phyloP scores from a whole-genome alignment of 2,888 invertebrate genomes.

The Limnephilus marmoratus region DNA sequence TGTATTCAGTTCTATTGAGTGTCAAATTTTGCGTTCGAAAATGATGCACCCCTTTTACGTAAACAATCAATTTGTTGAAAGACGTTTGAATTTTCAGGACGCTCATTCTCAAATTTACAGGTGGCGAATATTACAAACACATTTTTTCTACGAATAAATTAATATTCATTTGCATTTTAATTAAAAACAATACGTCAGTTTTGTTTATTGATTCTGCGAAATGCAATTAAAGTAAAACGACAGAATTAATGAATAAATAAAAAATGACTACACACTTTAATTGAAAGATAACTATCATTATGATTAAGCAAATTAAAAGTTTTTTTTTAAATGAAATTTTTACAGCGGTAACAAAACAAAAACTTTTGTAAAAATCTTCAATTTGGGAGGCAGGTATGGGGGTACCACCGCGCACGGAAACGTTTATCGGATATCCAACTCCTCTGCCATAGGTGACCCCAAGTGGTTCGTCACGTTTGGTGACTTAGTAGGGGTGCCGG shows the following conservation, averaged over 20 bases:
- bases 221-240: not conserved
- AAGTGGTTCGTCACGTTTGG: too few species aligned
- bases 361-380: too few species aligned
- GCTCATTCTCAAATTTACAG: slow-evolving; percentile 18
- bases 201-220: not conserved
- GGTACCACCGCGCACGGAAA: too few species aligned
- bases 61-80: not conserved
- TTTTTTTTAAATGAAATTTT: too few species aligned
- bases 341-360: too few species aligned
- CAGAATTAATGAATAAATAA: not conserved
- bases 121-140: not conserved
- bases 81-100: not conserved
- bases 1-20: not conserved
- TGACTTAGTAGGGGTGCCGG: too few species aligned
- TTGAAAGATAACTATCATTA: not conserved
- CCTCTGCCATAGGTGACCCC: too few species aligned
- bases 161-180: not conserved
- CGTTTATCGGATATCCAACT: too few species aligned
- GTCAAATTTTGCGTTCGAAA: not conserved
- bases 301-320: not conserved
- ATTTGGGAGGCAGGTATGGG: too few species aligned
- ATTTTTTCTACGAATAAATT: not conserved
- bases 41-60: not conserved
- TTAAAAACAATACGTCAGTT: not conserved
- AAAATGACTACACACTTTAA: not conserved